Conservation (phyloP, 2,113 vertebrate species). For the Paraplagusia blochii region DNA sequence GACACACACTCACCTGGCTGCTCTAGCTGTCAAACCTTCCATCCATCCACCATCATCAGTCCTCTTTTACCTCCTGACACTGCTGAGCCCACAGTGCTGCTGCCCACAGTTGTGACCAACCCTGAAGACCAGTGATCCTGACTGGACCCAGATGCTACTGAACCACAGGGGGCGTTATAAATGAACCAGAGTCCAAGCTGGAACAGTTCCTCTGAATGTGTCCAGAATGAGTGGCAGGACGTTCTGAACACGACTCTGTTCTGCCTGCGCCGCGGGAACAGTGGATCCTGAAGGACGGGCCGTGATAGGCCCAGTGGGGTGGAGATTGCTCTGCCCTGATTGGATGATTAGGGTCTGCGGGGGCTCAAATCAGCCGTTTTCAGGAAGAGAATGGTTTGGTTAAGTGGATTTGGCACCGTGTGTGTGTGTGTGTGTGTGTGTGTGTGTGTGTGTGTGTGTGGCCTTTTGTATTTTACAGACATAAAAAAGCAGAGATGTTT, state of each 20-base stretch:
- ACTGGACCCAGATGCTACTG: conserved; percentile 31
- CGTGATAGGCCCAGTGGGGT: conserved; percentile 74
- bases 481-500: no score
- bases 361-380: conserved; percentile 74
- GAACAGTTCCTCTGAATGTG: conserved; percentile 40
- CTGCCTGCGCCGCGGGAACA: conserved; percentile 57
- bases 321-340: conserved; percentile 74
- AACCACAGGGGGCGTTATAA: conserved; percentile 37
- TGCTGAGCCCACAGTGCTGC: not conserved
- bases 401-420: conserved; percentile 72
- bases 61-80: no score
- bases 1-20: conserved; percentile 18
- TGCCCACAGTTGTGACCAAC: conserved; percentile 14
- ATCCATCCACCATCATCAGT: not conserved
- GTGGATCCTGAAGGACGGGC: conserved; percentile 55
- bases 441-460: conserved; percentile 14
- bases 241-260: conserved; percentile 60
- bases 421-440: conserved; percentile 41
- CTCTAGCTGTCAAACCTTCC: no score
- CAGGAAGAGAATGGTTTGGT: conserved; percentile 72
- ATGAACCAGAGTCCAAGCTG: conserved; percentile 38
- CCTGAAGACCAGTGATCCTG: conserved; percentile 38
- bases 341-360: conserved; percentile 74
- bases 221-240: conserved; percentile 58
- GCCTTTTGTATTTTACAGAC: conserved; percentile 5